phyloP scores from a whole-genome alignment of 2,888 invertebrate species.

The Eristalis pertinax region DNA sequence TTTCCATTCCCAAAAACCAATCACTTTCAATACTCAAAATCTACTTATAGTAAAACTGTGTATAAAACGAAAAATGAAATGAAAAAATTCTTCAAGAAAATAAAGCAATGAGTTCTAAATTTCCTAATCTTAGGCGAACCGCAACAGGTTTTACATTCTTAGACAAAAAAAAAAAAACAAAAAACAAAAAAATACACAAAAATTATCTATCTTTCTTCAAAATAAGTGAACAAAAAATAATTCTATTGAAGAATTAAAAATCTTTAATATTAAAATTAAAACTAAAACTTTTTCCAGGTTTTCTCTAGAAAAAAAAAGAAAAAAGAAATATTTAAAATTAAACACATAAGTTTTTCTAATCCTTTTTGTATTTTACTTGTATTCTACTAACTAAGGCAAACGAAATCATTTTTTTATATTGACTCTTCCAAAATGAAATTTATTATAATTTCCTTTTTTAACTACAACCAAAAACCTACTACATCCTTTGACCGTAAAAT shows the following conservation, averaged over 20 bases:
- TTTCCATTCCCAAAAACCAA: neutral
- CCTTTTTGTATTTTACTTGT: slow-evolving; percentile 64
- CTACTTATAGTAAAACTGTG: slow-evolving; percentile 46
- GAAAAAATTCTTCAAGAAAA: slow-evolving; percentile 42
- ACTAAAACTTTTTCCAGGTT: slow-evolving; percentile 59
- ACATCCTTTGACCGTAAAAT: slow-evolving; percentile 20
- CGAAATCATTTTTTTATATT: slow-evolving; percentile 18
- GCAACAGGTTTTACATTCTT: slow-evolving; percentile 59
- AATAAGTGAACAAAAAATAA: slow-evolving; percentile 10
- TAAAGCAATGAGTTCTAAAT: slow-evolving; percentile 77
- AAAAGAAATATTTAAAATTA: neutral
- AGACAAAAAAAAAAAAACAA: slow-evolving; percentile 37
- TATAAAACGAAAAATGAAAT: slow-evolving; percentile 47
- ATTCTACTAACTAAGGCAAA: slow-evolving; percentile 45
- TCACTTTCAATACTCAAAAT: slow-evolving; percentile 27
- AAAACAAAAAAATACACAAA: slow-evolving; percentile 5
- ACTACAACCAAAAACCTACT: slow-evolving; percentile 2
- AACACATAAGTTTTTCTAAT: slow-evolving; percentile 52
- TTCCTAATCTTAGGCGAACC: slow-evolving; percentile 73
- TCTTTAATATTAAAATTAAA: slow-evolving; percentile 31
- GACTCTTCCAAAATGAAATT: slow-evolving; percentile 53
- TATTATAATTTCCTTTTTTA: slow-evolving; percentile 45
- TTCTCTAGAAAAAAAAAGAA: slow-evolving; percentile 36
- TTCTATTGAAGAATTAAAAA: slow-evolving; percentile 32
- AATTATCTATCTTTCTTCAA: slow-evolving; percentile 26